Conservation (phyloP, 2,113 vertebrate species). For the Xiphias gladius region DNA sequence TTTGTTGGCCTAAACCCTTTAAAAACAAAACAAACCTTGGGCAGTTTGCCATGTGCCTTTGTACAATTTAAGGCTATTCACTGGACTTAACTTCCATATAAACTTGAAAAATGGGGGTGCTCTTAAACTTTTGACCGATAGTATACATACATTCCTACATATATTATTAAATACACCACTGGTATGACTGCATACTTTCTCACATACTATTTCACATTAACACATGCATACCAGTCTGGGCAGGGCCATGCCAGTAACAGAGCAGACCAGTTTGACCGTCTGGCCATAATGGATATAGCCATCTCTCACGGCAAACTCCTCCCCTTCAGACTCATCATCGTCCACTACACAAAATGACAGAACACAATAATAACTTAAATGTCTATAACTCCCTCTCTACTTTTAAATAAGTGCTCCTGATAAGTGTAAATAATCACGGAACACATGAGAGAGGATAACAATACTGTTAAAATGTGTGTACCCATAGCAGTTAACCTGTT, state of each 20-base stretch:
- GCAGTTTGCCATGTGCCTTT: no score
- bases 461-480: background rate
- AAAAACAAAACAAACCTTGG: no score
- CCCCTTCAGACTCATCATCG: constrained; percentile 97
- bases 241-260: constrained; percentile 98
- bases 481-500: background rate
- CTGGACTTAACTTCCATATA: no score
- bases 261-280: constrained; percentile 96
- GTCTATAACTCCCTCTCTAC: background rate
- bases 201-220: constrained; percentile 1
- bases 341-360: constrained; percentile 87
- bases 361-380: background rate
- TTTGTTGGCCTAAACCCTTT: no score
- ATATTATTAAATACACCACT: background rate
- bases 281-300: constrained; percentile 98
- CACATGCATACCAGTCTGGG: constrained; percentile 90
- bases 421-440: background rate
- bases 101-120: no score
- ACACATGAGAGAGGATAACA: background rate
- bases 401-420: background rate
- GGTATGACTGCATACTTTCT: background rate
- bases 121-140: background rate
- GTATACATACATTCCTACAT: background rate
- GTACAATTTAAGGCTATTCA: no score
- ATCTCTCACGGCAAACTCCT: constrained; percentile 97